Evolutionary conservation across 2,888 invertebrate species (phyloP), one percentile per base, ranked within the genome.

Genomic region (Rhogogaster chlorosoma): DNA sequence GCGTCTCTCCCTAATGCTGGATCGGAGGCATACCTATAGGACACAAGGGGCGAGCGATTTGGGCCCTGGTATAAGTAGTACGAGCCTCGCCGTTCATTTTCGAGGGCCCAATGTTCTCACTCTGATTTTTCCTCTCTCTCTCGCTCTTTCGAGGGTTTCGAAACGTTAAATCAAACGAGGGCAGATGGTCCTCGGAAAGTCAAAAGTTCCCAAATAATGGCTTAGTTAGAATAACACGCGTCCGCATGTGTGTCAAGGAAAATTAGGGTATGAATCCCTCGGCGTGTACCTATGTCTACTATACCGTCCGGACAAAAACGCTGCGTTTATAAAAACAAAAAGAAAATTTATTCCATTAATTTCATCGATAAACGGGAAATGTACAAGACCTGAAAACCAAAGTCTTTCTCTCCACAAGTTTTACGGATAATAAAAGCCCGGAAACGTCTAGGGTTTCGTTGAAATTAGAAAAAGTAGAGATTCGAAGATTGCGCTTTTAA

Each of bases 121-220:
- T 49, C 53, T 53, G 2, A 9, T 4, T 38, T 38, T 38, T 38
- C 9, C 7, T 53, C n/a, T n/a, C 6, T 53, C n/a, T 53, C 18
- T n/a, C 18, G 15, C 12, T 83, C 70, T 83, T 67, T 45, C 83
- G 49, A 83, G 83, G 83, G 83, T 67, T 67, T 42, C 42, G 15
- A 64, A 83, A 83, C 83, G 83, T 83, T 83, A 83, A 83, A 83
- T 83, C 83, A 88, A 86, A 87, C 75, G 84, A 84, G 87, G 89
- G 89, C 93, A 93, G 93, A 93, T 93, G 93, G 92, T 87, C 86
- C 85, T 86, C 88, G 89, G 87, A 87, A 89, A 92, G 93, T 93
- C 92, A 93, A 92, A 91, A 92, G 92, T 91, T 91, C 89, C 89
- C 89, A 87, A 91, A 91, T 89, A 90, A 90, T 89, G 89, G 89